Percentiles rank a stretch among this genome's conserved stretches.
Conservation (phyloP, 2,113 vertebrate genomes). For the Mastomys natalensis region DNA sequence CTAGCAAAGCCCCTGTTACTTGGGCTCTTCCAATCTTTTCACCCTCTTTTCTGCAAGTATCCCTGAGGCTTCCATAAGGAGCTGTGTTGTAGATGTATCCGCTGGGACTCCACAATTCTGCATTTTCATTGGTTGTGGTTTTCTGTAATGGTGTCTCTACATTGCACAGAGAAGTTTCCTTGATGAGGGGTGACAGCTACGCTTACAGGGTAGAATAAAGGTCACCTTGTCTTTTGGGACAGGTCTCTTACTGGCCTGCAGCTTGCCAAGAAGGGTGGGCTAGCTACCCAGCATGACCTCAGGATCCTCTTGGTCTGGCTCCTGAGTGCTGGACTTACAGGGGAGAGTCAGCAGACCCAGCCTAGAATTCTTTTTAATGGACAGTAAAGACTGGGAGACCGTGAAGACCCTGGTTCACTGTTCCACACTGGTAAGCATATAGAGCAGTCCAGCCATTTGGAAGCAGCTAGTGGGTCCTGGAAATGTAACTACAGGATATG, state of each 20-base stretch:
- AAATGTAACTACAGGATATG: not conserved
- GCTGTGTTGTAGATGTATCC: not conserved
- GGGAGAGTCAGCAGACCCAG: not conserved
- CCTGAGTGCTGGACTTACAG: not conserved
- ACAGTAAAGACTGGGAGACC: not conserved
- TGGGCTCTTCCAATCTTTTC: not conserved
- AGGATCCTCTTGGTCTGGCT: not conserved
- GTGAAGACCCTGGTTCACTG: rapidly evolving
- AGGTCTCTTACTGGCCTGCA: not conserved
- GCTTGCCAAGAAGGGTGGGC: not conserved
- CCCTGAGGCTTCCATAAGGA: not conserved
- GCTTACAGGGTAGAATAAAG: too few relatives aligned
- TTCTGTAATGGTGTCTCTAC: not conserved
- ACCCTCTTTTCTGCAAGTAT: not conserved
- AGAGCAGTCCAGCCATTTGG: too few relatives aligned
- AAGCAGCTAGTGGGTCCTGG: rapidly evolving
- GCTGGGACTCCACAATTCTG: not conserved
- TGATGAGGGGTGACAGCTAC: too few relatives aligned
- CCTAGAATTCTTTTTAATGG: not conserved
- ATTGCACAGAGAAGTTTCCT: not conserved
- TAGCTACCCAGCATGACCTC: not conserved
- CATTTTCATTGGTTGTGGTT: not conserved
- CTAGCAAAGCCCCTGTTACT: not conserved
- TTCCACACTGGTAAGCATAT: rapidly evolving
- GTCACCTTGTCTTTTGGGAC: not conserved